Conservation (phyloP, 2,113 vertebrate species). For the Oceanites oceanicus region DNA sequence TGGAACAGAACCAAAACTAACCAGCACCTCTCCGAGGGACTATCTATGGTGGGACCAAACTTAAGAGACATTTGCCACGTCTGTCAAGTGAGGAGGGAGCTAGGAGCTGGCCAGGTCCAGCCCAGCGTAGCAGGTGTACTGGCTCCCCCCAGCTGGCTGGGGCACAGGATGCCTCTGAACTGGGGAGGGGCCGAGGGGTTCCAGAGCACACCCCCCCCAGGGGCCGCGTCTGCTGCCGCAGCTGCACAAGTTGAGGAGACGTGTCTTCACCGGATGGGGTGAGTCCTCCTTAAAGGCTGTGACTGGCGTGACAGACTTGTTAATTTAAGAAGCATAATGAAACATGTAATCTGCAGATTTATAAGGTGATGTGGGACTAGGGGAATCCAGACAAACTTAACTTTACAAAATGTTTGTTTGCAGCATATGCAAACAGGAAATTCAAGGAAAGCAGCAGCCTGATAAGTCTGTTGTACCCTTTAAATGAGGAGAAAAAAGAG, state of each 20-base stretch:
- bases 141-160: not conserved
- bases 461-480: not conserved
- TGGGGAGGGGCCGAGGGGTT: not conserved
- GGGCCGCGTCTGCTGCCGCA: not conserved
- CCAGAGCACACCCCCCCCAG: no score
- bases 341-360: not conserved
- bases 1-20: not conserved
- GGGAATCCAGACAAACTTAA: not conserved
- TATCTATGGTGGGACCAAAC: fast-evolving
- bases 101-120: not conserved
- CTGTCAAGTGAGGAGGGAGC: not conserved
- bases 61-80: fast-evolving
- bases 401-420: not conserved
- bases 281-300: not conserved
- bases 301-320: not conserved
- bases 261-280: not conserved
- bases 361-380: not conserved
- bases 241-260: not conserved
- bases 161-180: not conserved
- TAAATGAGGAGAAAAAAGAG: not conserved
- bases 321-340: not conserved
- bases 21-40: fast-evolving
- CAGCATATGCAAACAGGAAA: not conserved
- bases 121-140: not conserved
- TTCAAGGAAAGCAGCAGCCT: not conserved